Percentiles rank a stretch among this genome's conserved stretches.
Evolutionary conservation across 2,113 vertebrate genomes (phyloP).

Genomic region (Melospiza georgiana): DNA sequence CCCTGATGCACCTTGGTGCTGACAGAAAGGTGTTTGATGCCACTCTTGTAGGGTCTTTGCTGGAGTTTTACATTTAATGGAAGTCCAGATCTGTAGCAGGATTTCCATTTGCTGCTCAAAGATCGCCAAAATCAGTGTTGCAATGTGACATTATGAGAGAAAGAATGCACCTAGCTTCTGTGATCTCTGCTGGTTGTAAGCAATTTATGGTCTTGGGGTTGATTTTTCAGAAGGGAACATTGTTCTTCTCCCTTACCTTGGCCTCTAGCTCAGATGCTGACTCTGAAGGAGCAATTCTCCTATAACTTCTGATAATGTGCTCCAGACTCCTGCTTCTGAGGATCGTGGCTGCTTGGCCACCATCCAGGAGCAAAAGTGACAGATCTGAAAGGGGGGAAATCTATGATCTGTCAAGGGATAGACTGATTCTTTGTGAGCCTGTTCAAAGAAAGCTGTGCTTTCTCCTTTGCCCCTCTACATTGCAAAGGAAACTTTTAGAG

Average conservation of each 20-base stretch:
- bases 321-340: background rate
- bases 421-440: background rate
- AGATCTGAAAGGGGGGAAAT: background rate
- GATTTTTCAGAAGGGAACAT: background rate
- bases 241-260: background rate
- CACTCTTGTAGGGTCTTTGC: accelerated
- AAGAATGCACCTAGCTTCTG: background rate
- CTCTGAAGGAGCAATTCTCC: background rate
- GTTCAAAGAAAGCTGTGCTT: background rate
- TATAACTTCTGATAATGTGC: background rate
- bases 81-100: background rate
- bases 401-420: background rate
- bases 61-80: background rate
- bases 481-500: background rate
- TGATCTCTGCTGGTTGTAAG: background rate
- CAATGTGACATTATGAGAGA: background rate
- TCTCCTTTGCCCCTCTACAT: background rate
- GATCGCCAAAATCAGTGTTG: background rate
- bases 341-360: background rate
- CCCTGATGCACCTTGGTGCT: background rate
- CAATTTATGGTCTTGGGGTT: background rate
- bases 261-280: background rate
- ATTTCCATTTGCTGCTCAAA: background rate
- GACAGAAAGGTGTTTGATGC: background rate
- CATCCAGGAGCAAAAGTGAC: background rate